A percentile compares a stretch with the other conserved stretches of the same genome.
Conservation (phyloP, 2,797 vertebrate species). For the Coregonus ussuriensis region DNA sequence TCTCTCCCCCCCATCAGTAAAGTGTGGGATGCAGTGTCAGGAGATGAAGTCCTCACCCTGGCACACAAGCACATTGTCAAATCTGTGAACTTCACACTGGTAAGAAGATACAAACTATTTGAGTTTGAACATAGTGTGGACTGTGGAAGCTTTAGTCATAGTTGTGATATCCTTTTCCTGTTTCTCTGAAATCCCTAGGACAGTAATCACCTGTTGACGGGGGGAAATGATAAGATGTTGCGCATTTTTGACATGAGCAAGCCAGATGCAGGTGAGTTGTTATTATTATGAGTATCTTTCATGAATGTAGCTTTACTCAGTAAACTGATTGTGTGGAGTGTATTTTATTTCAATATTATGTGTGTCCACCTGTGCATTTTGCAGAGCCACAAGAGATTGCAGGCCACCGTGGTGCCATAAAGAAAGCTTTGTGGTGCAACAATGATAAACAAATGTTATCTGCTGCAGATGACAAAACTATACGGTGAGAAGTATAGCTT, state of each 20-base stretch:
- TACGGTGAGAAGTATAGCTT: slow-evolving; percentile 72
- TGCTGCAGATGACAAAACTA: slow-evolving; percentile 86
- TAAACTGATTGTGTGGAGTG: background rate
- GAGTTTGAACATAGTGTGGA: background rate
- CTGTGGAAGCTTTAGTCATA: background rate
- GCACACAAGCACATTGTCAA: slow-evolving; percentile 91
- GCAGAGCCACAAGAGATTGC: slow-evolving; percentile 83
- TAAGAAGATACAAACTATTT: slow-evolving; percentile 47
- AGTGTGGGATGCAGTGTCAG: slow-evolving; percentile 89
- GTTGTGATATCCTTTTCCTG: background rate
- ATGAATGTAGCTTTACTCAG: background rate
- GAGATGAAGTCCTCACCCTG: slow-evolving; percentile 83
- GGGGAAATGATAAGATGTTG: slow-evolving; percentile 86
- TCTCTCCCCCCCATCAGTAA: slow-evolving; percentile 69
- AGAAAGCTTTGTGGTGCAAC: slow-evolving; percentile 88
- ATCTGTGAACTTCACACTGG: slow-evolving; percentile 87
- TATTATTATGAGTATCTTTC: background rate
- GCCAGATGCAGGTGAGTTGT: slow-evolving; percentile 80
- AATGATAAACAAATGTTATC: slow-evolving; percentile 86
- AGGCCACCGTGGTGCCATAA: slow-evolving; percentile 87
- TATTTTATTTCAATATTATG: background rate
- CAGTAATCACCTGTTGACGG: slow-evolving; percentile 85
- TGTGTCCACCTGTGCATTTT: background rate
- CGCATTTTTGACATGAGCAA: slow-evolving; percentile 87
- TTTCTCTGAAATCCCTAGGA: slow-evolving; percentile 66